These are phyloP conservation scores for Oconnorella tubifera DNA, from an alignment of 2,888 invertebrate genomes.

Conservation along the genomic window DNA sequence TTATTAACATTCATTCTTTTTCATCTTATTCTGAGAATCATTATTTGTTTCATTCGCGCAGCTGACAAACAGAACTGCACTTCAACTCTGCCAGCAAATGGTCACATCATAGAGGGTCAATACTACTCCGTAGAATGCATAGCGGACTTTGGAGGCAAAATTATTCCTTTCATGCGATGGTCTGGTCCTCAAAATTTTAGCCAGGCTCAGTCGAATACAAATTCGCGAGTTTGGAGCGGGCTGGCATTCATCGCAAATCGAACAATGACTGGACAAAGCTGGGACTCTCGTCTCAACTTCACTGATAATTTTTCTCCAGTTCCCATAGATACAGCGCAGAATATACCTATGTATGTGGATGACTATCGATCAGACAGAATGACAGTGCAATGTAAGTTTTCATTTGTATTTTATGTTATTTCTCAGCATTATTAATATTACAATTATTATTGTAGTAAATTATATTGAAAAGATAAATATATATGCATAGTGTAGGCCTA, in stretches of 20 bases:
- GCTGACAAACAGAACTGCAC: conserved; percentile 1
- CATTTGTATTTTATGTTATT: no score
- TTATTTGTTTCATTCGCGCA: no score
- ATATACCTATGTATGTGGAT: no score
- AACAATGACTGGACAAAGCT: not conserved
- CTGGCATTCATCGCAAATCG: not conserved
- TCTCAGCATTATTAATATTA: no score
- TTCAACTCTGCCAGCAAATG: not conserved
- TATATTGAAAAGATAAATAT: no score
- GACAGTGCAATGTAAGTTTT: no score
- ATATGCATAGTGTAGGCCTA: no score
- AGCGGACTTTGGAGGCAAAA: not conserved
- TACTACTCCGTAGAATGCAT: conserved; percentile 1
- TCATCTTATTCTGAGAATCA: no score
- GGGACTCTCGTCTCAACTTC: not conserved
- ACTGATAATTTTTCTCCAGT: not conserved
- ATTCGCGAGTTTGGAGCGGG: not conserved
- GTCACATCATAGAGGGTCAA: not conserved
- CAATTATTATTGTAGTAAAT: no score
- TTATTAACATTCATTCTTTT: no score
- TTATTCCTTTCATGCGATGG: not conserved
- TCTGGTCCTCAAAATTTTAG: not conserved
- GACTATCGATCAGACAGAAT: no score
- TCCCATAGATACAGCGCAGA: not conserved
- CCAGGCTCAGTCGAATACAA: not conserved